A percentile compares a stretch with the other conserved stretches of the same genome.
Evolutionary conservation across 2,888 invertebrate species (phyloP).

Genomic region (Deilephila elpenor): DNA sequence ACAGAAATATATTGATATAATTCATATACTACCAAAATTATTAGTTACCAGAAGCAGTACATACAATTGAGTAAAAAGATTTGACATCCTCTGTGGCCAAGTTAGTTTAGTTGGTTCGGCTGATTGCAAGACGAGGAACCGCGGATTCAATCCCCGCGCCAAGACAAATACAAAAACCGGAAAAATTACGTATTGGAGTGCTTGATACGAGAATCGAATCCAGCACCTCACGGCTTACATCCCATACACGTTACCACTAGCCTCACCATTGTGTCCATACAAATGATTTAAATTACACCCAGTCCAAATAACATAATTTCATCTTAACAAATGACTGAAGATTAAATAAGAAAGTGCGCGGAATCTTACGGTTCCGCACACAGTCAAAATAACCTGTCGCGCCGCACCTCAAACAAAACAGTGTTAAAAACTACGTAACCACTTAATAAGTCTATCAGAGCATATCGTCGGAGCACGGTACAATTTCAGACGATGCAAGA

Average conservation of each 20-base stretch:
- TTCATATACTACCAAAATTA: not conserved
- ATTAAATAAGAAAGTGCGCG: conserved; percentile 22
- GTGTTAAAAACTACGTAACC: conserved; percentile 55
- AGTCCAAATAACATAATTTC: not conserved
- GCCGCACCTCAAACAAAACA: conserved; percentile 48
- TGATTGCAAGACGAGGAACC: too few relatives aligned
- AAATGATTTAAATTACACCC: not conserved
- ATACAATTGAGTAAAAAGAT: too few relatives aligned
- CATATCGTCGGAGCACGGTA: conserved; percentile 58
- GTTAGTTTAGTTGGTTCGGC: too few relatives aligned
- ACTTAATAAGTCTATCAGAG: conserved; percentile 61
- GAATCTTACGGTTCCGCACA: conserved; percentile 14
- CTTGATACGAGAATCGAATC: too few relatives aligned
- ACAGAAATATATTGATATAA: not conserved
- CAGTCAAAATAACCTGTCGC: conserved; percentile 37
- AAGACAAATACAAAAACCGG: too few relatives aligned
- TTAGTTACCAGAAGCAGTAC: not conserved
- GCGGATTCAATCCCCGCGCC: too few relatives aligned
- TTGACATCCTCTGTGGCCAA: too few relatives aligned
- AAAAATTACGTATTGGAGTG: too few relatives aligned
- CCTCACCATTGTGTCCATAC: too few relatives aligned
- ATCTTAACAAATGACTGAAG: not conserved
- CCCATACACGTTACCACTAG: too few relatives aligned
- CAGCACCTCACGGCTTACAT: too few relatives aligned
- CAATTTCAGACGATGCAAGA: conserved; percentile 64